Evolutionary conservation across 2,797 vertebrate species (phyloP).

Genomic region (Hemitrygon akajei): DNA sequence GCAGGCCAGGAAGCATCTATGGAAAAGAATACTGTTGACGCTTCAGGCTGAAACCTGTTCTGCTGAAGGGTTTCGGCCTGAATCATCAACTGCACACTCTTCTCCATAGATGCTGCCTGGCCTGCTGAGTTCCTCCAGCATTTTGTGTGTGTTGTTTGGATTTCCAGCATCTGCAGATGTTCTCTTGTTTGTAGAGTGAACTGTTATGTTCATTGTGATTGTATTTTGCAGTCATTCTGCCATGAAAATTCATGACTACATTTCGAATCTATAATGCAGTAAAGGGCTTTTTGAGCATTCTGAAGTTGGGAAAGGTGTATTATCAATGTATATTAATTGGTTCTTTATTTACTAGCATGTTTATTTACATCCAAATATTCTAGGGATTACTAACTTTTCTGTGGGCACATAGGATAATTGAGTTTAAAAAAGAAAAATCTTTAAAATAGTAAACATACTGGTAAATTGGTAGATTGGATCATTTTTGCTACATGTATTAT

Average conservation of each 20-base stretch:
- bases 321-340: not conserved
- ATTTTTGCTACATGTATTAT: too few relatives aligned
- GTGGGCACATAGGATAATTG: not conserved
- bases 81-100: too few relatives aligned
- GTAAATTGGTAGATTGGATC: too few relatives aligned
- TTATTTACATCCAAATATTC: not conserved
- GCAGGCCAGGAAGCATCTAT: too few relatives aligned
- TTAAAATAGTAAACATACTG: not conserved
- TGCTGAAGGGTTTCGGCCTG: too few relatives aligned
- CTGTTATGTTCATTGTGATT: not conserved
- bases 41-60: too few relatives aligned
- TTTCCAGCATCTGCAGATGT: too few relatives aligned
- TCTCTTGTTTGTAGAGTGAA: not conserved
- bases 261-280: not conserved
- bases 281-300: not conserved
- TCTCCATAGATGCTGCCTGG: too few relatives aligned
- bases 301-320: not conserved
- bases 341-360: not conserved
- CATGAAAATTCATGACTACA: not conserved
- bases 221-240: not conserved
- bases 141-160: too few relatives aligned
- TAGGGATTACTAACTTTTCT: not conserved
- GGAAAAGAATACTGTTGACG: too few relatives aligned
- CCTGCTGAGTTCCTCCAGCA: too few relatives aligned
- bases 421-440: not conserved